phyloP scores from a whole-genome alignment of 2,797 vertebrate genomes.

The Psittacula derbiana region DNA sequence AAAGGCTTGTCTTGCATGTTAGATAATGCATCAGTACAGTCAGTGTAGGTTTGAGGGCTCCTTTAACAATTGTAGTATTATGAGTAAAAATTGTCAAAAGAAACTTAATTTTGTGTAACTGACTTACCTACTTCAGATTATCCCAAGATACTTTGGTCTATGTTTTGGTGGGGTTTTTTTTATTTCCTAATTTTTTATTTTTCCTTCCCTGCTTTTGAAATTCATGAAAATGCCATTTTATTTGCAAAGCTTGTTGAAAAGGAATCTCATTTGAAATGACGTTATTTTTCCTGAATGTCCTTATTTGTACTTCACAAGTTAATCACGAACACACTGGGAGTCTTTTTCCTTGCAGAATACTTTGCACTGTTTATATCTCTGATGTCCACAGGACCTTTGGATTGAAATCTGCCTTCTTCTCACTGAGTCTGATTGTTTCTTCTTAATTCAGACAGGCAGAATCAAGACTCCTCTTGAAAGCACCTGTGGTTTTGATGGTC shows the following conservation, averaged over 20 bases:
- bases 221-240: not conserved
- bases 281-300: not conserved
- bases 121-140: not conserved
- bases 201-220: not conserved
- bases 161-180: not conserved
- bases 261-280: not conserved
- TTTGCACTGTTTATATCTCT: not conserved
- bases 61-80: not conserved
- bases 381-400: not conserved
- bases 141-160: not conserved
- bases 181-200: not conserved
- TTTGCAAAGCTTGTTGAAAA: not conserved
- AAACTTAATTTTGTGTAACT: not conserved
- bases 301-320: not conserved
- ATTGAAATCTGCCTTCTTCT: not conserved
- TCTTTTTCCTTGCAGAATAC: not conserved
- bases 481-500: not conserved
- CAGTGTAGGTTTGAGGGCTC: not conserved
- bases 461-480: not conserved
- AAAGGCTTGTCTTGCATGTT: not conserved
- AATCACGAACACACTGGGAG: not conserved
- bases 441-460: not conserved
- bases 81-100: not conserved
- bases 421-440: not conserved
- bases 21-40: not conserved